Conservation (phyloP, 2,888 invertebrate genomes). For the Serripes groenlandicus region DNA sequence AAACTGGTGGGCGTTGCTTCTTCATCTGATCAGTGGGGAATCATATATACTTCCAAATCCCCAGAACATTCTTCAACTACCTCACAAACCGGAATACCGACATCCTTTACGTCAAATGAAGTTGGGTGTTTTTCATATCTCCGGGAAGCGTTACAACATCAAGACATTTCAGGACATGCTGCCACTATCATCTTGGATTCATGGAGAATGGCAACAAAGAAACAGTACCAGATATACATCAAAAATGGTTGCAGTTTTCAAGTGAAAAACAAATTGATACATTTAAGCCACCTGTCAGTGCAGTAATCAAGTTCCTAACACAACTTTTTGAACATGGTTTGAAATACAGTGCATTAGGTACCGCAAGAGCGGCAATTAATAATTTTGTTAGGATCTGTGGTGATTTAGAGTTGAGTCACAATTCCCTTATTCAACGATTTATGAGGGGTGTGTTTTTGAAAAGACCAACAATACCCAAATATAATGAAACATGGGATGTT, state of each 20-base stretch:
- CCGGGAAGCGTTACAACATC: conserved; percentile 43
- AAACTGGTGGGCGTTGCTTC: too few relatives aligned
- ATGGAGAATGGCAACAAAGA: conserved; percentile 53
- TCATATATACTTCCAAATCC: too few relatives aligned
- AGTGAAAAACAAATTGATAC: conserved; percentile 22
- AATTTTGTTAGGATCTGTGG: too few relatives aligned
- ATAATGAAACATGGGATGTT: conserved; percentile 57
- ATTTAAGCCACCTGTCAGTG: conserved; percentile 27
- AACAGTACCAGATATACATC: conserved; percentile 54
- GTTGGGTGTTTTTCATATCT: too few relatives aligned
- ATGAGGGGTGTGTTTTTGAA: conserved; percentile 51
- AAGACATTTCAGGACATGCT: conserved; percentile 50
- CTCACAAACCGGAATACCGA: conserved; percentile 44
- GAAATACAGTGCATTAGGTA: conserved; percentile 56
- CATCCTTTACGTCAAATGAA: too few relatives aligned
- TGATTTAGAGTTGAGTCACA: conserved; percentile 13
- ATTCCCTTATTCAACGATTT: conserved; percentile 39
- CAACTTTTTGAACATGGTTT: conserved; percentile 29
- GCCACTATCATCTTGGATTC: conserved; percentile 44
- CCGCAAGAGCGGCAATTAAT: too few relatives aligned
- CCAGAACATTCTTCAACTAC: conserved; percentile 43
- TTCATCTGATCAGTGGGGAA: too few relatives aligned
- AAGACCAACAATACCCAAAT: conserved; percentile 57
- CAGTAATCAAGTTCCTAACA: conserved; percentile 36
- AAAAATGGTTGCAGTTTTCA: conserved; percentile 49